Percentiles rank a stretch among this genome's conserved stretches.
Evolutionary conservation across 2,797 vertebrate genomes (phyloP).

Genomic region (Chrosomus eos): DNA sequence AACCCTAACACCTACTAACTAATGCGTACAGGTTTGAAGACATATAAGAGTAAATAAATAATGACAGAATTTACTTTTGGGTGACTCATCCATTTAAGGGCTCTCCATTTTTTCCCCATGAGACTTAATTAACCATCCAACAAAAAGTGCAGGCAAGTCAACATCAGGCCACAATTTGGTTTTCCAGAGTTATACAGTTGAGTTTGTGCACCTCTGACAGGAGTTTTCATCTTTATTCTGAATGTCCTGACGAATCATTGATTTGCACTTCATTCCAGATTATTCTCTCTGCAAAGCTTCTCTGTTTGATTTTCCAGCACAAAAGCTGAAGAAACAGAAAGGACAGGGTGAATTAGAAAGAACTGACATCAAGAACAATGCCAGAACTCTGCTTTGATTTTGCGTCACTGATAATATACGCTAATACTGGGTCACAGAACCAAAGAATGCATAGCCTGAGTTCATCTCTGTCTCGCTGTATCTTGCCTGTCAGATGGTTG

Average conservation of each 20-base stretch:
- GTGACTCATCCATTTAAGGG: background rate
- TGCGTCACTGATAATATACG: conserved; percentile 59
- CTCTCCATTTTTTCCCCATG: background rate
- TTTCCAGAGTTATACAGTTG: background rate
- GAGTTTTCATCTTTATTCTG: conserved; percentile 61
- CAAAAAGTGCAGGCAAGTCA: background rate
- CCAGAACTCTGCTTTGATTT: conserved; percentile 61
- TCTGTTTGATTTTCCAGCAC: conserved; percentile 68
- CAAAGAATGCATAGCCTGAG: conserved; percentile 20
- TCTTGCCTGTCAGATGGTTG: conserved; percentile 11
- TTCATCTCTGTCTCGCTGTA: conserved; percentile 8
- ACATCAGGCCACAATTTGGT: background rate
- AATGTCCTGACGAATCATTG: conserved; percentile 70
- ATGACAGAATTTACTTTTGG: conserved; percentile 4
- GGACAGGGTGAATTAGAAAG: conserved; percentile 63
- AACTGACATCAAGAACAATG: conserved; percentile 57
- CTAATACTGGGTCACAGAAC: conserved; percentile 35
- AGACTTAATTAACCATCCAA: background rate
- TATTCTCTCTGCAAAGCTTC: conserved; percentile 51
- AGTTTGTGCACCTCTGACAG: conserved; percentile 13
- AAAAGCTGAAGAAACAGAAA: conserved; percentile 69
- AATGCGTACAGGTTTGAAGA: background rate
- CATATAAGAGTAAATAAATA: background rate
- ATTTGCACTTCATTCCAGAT: conserved; percentile 72
- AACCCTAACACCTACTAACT: background rate